These are phyloP conservation scores for Stegastes partitus DNA, from an alignment of 2,113 vertebrate genomes.

Conservation along the genomic window DNA sequence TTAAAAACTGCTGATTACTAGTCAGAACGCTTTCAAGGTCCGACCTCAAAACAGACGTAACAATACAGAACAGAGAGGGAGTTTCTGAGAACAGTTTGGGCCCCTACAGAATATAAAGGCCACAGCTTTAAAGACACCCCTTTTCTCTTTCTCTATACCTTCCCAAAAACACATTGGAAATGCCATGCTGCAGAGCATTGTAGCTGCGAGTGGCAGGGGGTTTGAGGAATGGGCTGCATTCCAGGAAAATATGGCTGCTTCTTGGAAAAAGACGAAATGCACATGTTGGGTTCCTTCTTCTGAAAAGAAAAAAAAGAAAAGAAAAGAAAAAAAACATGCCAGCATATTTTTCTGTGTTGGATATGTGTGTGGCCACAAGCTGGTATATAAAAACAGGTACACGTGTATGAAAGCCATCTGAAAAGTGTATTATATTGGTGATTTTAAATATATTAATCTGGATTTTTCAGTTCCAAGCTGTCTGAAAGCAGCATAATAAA, in stretches of 20 bases:
- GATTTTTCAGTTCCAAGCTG: no score
- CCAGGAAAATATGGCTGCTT: slow-evolving; percentile 57
- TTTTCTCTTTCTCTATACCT: slow-evolving; percentile 14
- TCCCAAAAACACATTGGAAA: slow-evolving; percentile 31
- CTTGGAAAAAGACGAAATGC: slow-evolving; percentile 45
- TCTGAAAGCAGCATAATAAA: no score
- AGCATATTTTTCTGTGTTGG: background rate
- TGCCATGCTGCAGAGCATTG: slow-evolving; percentile 8
- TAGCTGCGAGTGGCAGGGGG: background rate
- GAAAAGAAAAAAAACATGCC: background rate
- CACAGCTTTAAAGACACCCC: slow-evolving; percentile 27
- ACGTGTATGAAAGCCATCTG: background rate
- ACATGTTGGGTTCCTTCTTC: slow-evolving; percentile 11
- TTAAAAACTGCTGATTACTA: slow-evolving; percentile 72
- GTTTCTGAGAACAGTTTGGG: slow-evolving; percentile 52
- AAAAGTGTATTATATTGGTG: background rate
- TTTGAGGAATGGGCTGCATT: slow-evolving; percentile 3
- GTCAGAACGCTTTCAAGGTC: slow-evolving; percentile 73
- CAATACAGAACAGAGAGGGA: slow-evolving; percentile 59
- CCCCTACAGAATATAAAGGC: slow-evolving; percentile 54
- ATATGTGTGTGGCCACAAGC: slow-evolving; percentile 9
- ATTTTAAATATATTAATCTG: background rate
- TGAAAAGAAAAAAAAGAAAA: background rate
- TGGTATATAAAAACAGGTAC: slow-evolving; percentile 6
- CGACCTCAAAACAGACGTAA: slow-evolving; percentile 62